Percentiles rank a stretch among this genome's conserved stretches.
phyloP scores from a whole-genome alignment of 2,113 vertebrate genomes.

The Opisthocomus hoazin region DNA sequence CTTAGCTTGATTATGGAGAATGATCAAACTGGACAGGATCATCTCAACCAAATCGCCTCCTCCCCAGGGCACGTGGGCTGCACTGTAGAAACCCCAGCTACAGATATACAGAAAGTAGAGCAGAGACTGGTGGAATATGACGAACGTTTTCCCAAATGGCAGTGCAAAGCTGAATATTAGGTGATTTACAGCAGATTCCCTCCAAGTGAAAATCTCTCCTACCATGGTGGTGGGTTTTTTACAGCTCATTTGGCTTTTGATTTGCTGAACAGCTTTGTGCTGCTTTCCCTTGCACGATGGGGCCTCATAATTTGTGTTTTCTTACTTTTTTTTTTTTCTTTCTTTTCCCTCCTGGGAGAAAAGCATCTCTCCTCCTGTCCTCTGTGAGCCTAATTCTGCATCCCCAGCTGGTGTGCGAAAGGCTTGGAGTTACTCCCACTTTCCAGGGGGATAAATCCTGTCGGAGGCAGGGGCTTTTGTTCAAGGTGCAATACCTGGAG shows the following conservation, averaged over 20 bases:
- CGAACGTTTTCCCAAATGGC: constrained; percentile 14
- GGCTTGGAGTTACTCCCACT: background rate
- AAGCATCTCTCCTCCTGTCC: background rate
- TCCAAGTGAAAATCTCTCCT: constrained; percentile 39
- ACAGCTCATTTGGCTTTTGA: constrained; percentile 45
- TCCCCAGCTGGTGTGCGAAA: background rate
- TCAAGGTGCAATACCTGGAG: background rate
- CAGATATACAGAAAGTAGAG: background rate
- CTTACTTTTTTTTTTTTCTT: background rate
- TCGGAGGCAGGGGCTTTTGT: background rate
- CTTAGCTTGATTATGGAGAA: background rate
- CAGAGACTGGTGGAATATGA: background rate
- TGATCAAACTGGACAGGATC: background rate
- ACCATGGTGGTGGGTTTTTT: background rate
- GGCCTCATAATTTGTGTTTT: constrained; percentile 1
- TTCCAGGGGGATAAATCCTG: background rate
- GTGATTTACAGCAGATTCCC: constrained; percentile 34
- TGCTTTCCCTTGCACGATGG: constrained; percentile 8
- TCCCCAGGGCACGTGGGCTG: background rate
- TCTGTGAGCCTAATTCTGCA: background rate
- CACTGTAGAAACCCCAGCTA: background rate
- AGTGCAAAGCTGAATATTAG: background rate
- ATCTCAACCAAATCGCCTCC: background rate
- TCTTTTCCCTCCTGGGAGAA: background rate
- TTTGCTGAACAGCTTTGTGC: constrained; percentile 24